Base-by-base conservation (phyloP, 92 coral and sea anemone species). In the Epizoanthus illoricatus region DNA sequence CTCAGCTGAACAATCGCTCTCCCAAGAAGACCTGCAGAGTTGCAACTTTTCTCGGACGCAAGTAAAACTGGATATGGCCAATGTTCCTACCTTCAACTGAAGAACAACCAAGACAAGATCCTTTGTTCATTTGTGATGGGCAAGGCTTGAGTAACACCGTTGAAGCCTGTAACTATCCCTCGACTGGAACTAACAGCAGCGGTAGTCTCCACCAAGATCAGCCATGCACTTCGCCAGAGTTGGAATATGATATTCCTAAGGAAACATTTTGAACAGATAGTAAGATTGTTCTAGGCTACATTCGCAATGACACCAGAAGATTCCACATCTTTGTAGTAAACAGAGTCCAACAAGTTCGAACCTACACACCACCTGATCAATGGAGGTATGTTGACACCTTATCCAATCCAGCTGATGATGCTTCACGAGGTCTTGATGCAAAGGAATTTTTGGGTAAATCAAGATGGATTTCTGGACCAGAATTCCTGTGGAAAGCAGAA, bases 1-100 rank as follows among this genome's bases (percentile, higher is more conserved):
- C 65, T 70, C 60, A 59, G 73, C 84, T 79, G 61, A 74, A 68
- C 86, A 82, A 49, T 62, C 80, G 41, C 84, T 87, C 47, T 87
- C 90, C 69, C 74, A 40, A 69, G 90, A 87, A 52, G 90, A 87
- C 60, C 76, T n/a, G n/a, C 3, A 19, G 60, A 71, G 76, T 33
- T 49, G 39, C 76, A 72, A 21, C 76, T 52, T 49, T 72, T 49
- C 61, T 72, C 76, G 3, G 76, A 72, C 13, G 62, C 62, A 72
- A 49, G 76, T 18, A 11, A 45, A n/a, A 49, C 20, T 7, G 42
- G 76, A 17, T 72, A 72, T 45, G 62, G 76, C 17, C 62, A 72
- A 20, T 49, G 41, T 18, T 45, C 28, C 76, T 72, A 72, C 60
- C 76, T 72, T 17, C 11, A 76, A 63, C 68, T 42, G 19, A 65